Conservation (phyloP, 1,140 invertebrate genomes). For the Drosophila kepulauana region DNA sequence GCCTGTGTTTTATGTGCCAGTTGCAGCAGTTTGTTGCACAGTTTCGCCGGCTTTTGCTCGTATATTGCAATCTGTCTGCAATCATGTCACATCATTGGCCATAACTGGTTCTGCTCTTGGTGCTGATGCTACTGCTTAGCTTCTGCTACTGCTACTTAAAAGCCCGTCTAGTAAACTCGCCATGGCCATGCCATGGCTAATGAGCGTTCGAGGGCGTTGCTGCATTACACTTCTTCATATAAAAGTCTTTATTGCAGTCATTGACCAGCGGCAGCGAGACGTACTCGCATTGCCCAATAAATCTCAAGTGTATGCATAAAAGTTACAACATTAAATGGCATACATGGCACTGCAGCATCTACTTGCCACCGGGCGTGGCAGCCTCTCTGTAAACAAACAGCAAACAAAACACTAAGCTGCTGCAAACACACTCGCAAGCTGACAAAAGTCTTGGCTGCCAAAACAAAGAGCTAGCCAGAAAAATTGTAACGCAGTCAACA, state of each 20-base stretch:
- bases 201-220: slow-evolving; percentile 73
- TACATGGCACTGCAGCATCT: slow-evolving; percentile 21
- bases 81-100: slow-evolving; percentile 83
- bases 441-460: slow-evolving; percentile 54
- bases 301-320: slow-evolving; percentile 77
- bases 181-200: slow-evolving; percentile 50
- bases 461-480: slow-evolving; percentile 32
- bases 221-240: slow-evolving; percentile 41
- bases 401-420: slow-evolving; percentile 26
- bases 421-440: slow-evolving; percentile 44
- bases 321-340: slow-evolving; percentile 68
- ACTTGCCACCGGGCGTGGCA: slow-evolving; percentile 12
- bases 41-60: slow-evolving; percentile 46
- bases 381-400: slow-evolving; percentile 51
- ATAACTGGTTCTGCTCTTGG: slow-evolving; percentile 69
- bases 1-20: slow-evolving; percentile 81
- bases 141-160: slow-evolving; percentile 13
- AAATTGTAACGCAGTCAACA: slow-evolving; percentile 74
- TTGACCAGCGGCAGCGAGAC: slow-evolving; percentile 17
- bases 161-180: slow-evolving; percentile 31
- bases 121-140: slow-evolving; percentile 4
- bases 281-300: slow-evolving; percentile 48
- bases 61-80: slow-evolving; percentile 84
- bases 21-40: slow-evolving; percentile 53
- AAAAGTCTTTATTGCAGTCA: slow-evolving; percentile 61